Percentiles rank a stretch among this genome's conserved stretches.
These are phyloP conservation scores for Nettapus auritus DNA, from an alignment of 2,113 vertebrate genomes.

Conservation along the genomic window DNA sequence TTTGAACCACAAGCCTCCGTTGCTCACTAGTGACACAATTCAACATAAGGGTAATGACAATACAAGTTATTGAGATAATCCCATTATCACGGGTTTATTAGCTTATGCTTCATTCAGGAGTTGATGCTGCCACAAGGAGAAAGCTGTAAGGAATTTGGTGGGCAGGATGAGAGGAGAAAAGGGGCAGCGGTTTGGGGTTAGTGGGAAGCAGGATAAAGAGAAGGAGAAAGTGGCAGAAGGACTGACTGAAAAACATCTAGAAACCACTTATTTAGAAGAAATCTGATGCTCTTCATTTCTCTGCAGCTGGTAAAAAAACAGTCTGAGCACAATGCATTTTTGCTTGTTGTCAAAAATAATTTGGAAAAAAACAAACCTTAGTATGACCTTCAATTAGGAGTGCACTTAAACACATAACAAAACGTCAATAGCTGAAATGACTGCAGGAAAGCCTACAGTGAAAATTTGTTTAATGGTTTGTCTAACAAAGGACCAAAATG, in stretches of 20 bases:
- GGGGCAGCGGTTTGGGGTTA: not conserved
- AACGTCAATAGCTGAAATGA: not conserved
- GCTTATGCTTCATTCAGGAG: not conserved
- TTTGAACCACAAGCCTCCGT: accelerated
- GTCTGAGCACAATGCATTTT: not conserved
- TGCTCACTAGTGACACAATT: not conserved
- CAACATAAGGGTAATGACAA: not conserved
- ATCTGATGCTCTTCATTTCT: not conserved
- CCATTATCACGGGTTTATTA: not conserved
- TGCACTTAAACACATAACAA: not conserved
- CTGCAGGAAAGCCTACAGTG: not conserved
- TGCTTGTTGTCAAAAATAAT: not conserved
- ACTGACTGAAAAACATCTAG: not conserved
- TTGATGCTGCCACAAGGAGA: not conserved
- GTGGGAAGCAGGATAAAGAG: not conserved
- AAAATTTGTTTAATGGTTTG: not conserved
- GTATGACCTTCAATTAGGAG: not conserved
- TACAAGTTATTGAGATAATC: not conserved
- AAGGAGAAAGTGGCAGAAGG: not conserved
- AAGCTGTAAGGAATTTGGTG: not conserved
- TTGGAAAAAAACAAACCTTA: not conserved
- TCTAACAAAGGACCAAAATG: not conserved
- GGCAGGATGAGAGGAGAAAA: not conserved
- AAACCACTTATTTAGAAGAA: not conserved
- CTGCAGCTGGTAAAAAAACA: not conserved